These are phyloP conservation scores for Cladopsammia gracilis DNA, from an alignment of 64 coral and sea anemone genomes.

Conservation along the genomic window DNA sequence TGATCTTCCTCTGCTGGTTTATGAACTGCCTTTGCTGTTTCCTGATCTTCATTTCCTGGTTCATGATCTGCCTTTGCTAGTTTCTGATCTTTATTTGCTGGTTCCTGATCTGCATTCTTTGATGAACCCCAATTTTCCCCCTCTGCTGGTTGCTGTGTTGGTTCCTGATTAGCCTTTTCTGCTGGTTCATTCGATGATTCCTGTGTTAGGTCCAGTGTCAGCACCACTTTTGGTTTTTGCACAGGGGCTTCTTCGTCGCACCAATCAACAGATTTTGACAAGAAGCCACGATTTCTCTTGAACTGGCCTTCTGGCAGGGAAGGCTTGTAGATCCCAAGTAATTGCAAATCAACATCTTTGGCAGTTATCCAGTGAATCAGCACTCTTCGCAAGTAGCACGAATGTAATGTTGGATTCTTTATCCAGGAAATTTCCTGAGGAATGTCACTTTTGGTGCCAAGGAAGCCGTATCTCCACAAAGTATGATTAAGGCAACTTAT, in stretches of 20 bases:
- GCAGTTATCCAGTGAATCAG: constrained; percentile 19
- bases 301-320: background rate
- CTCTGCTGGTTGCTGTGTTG: background rate
- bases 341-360: constrained; percentile 9
- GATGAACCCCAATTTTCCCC: too few species aligned
- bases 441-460: background rate
- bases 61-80: background rate
- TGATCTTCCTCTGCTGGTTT: background rate
- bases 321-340: constrained; percentile 28
- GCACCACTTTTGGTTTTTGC: background rate
- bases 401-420: constrained; percentile 20
- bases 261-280: background rate
- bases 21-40: too few species aligned
- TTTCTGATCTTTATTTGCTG: background rate
- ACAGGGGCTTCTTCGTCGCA: background rate
- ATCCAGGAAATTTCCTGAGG: constrained; percentile 9
- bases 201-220: background rate
- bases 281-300: background rate
- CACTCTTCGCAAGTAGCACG: constrained; percentile 16
- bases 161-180: background rate
- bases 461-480: constrained; percentile 30
- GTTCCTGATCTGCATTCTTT: background rate
- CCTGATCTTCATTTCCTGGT: background rate
- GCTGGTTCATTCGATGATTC: background rate
- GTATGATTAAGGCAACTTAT: constrained; percentile 2